Percentiles rank a stretch among this genome's conserved stretches.
These are phyloP conservation scores for Syngnathus typhle DNA, from an alignment of 2,113 vertebrate genomes.

Conservation along the genomic window DNA sequence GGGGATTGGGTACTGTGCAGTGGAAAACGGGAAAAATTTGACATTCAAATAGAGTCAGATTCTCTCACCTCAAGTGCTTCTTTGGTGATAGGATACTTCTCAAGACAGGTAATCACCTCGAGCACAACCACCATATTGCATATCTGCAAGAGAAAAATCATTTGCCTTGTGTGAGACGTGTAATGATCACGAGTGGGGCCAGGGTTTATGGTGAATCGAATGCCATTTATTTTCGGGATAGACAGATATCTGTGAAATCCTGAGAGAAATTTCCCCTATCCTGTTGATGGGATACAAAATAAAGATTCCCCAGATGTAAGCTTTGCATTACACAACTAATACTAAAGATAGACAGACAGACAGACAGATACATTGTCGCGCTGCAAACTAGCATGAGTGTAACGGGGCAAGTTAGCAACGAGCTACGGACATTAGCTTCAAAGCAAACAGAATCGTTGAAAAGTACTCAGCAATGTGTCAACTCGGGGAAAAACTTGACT, in stretches of 20 bases:
- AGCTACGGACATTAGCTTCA: constrained; percentile 24
- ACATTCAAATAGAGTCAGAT: background rate
- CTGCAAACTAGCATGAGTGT: constrained; percentile 15
- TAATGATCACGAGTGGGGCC: no score
- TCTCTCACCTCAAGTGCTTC: constrained; percentile 91
- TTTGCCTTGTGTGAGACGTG: background rate
- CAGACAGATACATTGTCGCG: background rate
- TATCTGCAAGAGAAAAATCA: constrained; percentile 72
- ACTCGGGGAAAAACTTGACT: background rate
- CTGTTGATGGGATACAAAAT: no score
- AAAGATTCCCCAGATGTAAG: no score
- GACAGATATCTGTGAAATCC: no score
- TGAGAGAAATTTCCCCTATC: no score
- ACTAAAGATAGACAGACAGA: background rate
- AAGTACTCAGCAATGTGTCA: constrained; percentile 44
- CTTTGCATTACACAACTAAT: no score
- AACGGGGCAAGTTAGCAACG: constrained; percentile 14
- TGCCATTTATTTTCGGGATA: background rate
- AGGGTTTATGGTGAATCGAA: no score
- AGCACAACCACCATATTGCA: constrained; percentile 96
- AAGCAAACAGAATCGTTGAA: constrained; percentile 24
- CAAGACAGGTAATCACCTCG: constrained; percentile 95
- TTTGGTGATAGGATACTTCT: constrained; percentile 99
- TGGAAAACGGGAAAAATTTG: background rate
- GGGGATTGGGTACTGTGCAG: background rate